Evolutionary conservation across 1,140 invertebrate species (phyloP), one percentile per base, ranked within the genome.

Genomic region (Ladona fulva): DNA sequence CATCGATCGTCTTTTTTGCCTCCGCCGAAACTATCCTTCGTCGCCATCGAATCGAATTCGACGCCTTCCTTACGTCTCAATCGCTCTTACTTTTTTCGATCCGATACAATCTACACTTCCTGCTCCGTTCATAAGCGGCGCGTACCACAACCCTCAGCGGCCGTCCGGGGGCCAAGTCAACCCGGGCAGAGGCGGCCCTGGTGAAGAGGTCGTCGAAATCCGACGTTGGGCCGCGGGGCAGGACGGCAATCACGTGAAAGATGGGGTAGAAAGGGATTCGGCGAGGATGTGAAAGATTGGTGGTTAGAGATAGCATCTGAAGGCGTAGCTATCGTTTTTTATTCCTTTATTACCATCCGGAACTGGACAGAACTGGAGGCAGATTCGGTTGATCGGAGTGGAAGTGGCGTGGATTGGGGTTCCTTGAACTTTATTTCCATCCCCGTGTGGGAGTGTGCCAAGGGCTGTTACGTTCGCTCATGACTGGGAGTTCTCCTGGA

Each of bases 211-310:
- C 29, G 29, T 37, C n/a, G n/a, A n/a, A 19, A 52, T 19, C 3
- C 52, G 3, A 66, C 52, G 52, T 3, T 6, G 52, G 52, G 14
- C 52, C 52, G 52, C 52, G 14, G 52, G 52, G 52, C 52, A 66
- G 14, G 52, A 66, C n/a, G 52, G 3, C 16, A 66, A 66, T 66
- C 44, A 52, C 44, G 44, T 52, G 44, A 52, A 11, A 52, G 44
- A 10, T 11, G n/a, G n/a, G n/a, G n/a, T n/a, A n/a, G n/a, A n/a
- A n/a, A n/a, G n/a, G n/a, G 19, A 19, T 19, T 52, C 52, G 52
- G 52, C 52, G 52, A 66, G 52, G 52, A 66, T 66, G 52, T 66
- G 52, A 66, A 66, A 66, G 52, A 66, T 66, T 66, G 52, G 52
- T 66, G 52, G 52, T 66, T 66, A 12, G 52, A 66, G 52, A 66